phyloP scores from a whole-genome alignment of 2,113 vertebrate genomes.

The Typhlomys cinereus region DNA sequence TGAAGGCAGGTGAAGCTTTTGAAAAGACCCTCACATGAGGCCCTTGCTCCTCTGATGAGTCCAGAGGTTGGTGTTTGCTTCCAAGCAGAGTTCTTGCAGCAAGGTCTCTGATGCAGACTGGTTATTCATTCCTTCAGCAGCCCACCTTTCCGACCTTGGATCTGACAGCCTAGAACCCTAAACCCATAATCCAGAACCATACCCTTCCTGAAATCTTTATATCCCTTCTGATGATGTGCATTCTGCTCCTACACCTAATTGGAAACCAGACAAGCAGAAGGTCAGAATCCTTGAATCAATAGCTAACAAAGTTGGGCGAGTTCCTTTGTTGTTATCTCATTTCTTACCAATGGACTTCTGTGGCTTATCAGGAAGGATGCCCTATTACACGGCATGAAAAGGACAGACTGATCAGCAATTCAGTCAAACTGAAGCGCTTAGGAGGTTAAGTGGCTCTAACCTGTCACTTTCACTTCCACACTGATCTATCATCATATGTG shows the following conservation, averaged over 20 bases:
- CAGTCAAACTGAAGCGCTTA: background rate
- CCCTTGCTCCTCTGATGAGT: slow-evolving; percentile 80
- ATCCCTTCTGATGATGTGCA: background rate
- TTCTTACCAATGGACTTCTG: background rate
- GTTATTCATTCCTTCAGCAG: background rate
- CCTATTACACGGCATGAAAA: background rate
- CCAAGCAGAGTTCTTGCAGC: slow-evolving; percentile 54
- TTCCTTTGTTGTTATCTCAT: background rate
- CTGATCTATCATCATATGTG: background rate
- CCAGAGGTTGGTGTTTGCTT: slow-evolving; percentile 59
- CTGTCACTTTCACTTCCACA: background rate
- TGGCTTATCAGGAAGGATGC: background rate
- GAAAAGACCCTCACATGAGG: slow-evolving; percentile 78
- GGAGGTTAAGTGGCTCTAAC: background rate
- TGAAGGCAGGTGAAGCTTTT: slow-evolving; percentile 78
- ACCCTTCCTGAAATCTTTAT: background rate
- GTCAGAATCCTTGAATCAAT: background rate
- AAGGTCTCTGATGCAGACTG: slow-evolving; percentile 33
- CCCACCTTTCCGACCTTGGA: slow-evolving; percentile 9
- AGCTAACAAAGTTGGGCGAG: background rate
- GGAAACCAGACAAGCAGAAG: background rate
- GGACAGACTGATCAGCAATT: background rate
- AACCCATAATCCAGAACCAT: background rate
- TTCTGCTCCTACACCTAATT: background rate
- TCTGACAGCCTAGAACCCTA: background rate